Percentiles rank a stretch among this genome's conserved stretches.
phyloP scores from a whole-genome alignment of 2,113 vertebrate species.

The Chamaea fasciata region DNA sequence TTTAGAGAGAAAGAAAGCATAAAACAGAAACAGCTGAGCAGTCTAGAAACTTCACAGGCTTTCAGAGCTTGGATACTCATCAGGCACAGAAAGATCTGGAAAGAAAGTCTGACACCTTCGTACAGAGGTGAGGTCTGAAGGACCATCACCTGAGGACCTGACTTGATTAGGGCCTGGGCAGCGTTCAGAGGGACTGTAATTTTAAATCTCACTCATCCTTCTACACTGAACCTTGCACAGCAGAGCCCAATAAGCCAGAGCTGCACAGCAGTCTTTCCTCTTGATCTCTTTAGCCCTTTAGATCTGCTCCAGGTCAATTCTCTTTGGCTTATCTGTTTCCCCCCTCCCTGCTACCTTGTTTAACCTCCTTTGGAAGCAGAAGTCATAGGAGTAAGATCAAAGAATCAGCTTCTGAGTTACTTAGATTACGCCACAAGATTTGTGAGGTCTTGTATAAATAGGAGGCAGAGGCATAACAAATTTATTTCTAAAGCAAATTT shows the following conservation, averaged over 20 bases:
- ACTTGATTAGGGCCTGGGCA: background rate
- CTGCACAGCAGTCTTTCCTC: background rate
- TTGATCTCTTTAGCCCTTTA: constrained; percentile 11
- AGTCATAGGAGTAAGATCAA: constrained; percentile 12
- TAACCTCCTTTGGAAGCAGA: constrained; percentile 17
- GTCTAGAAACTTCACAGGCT: constrained; percentile 20
- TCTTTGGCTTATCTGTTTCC: background rate
- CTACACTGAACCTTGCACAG: background rate
- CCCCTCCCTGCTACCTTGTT: background rate
- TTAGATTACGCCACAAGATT: background rate
- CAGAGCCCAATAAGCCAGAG: background rate
- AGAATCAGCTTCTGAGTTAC: constrained; percentile 6
- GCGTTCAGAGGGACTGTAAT: background rate
- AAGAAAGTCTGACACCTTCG: constrained; percentile 27
- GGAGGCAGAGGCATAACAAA: constrained; percentile 24
- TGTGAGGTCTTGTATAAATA: constrained; percentile 19
- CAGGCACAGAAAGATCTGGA: constrained; percentile 71
- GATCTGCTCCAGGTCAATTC: constrained; percentile 8
- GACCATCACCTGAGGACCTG: constrained; percentile 1
- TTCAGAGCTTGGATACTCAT: constrained; percentile 2
- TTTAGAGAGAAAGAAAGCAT: constrained; percentile 68
- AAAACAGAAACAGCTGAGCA: constrained; percentile 49
- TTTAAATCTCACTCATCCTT: background rate
- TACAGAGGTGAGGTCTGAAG: background rate
- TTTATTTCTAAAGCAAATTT: constrained; percentile 43